Evolutionary conservation across 2,888 invertebrate species (phyloP).

Genomic region (Eumerus sabulonum): DNA sequence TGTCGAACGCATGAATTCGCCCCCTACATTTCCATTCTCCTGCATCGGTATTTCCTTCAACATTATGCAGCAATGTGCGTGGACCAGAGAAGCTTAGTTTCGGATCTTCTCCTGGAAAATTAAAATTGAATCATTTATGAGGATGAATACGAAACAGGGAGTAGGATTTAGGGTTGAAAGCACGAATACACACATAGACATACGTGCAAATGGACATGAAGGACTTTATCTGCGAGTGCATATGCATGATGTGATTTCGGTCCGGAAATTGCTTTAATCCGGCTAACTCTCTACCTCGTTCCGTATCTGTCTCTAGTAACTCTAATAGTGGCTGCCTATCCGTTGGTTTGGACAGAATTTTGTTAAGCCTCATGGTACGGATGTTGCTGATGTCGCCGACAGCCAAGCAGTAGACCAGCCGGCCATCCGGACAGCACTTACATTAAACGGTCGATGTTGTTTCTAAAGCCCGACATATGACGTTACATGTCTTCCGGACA

Average conservation of each 20-base stretch:
- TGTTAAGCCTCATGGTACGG: slow-evolving; percentile 35
- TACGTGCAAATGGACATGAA: not conserved
- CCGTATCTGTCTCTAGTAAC: slow-evolving; percentile 5
- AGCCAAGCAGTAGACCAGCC: no score
- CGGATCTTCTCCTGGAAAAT: slow-evolving; percentile 61
- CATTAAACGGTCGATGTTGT: no score
- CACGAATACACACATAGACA: slow-evolving; percentile 11
- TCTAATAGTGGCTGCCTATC: slow-evolving; percentile 25
- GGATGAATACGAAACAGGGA: slow-evolving; percentile 57
- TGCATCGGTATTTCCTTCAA: not conserved
- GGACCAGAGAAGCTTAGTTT: slow-evolving; percentile 51
- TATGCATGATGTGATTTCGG: slow-evolving; percentile 58
- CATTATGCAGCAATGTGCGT: slow-evolving; percentile 48
- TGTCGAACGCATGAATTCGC: not conserved
- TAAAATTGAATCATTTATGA: slow-evolving; percentile 69
- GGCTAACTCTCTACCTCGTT: not conserved
- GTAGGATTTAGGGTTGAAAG: slow-evolving; percentile 45
- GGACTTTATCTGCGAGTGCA: not conserved
- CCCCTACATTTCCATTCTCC: no score
- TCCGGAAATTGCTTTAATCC: slow-evolving; percentile 62
- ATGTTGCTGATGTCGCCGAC: not conserved
- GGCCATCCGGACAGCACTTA: no score
- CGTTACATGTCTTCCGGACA: no score
- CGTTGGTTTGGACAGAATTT: slow-evolving; percentile 15
- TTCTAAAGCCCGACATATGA: no score